phyloP scores from a whole-genome alignment of 2,113 vertebrate genomes.

The Podarcis muralis region DNA sequence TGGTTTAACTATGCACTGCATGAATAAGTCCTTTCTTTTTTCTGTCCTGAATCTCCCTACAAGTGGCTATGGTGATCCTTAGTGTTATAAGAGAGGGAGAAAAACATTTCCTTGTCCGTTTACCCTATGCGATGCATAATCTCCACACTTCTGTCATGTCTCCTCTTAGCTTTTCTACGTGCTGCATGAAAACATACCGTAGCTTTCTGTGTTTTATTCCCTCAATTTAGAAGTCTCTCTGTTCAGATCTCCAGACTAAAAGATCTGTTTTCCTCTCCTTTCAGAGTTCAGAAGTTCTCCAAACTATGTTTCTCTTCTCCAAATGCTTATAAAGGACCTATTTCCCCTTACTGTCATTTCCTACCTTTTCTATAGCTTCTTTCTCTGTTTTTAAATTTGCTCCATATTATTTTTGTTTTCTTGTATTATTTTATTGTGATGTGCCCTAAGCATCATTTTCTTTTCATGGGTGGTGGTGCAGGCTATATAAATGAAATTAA shows the following conservation, averaged over 20 bases:
- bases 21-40: too few relatives aligned
- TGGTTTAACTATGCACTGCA: too few relatives aligned
- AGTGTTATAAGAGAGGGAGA: too few relatives aligned
- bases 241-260: not conserved
- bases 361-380: not conserved
- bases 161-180: too few relatives aligned
- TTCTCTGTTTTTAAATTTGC: not conserved
- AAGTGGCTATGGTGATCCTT: too few relatives aligned
- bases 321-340: not conserved
- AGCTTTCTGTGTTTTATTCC: not conserved
- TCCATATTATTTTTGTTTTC: not conserved
- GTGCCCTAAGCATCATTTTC: not conserved
- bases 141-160: too few relatives aligned
- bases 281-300: not conserved
- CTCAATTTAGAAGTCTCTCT: not conserved
- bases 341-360: too few relatives aligned
- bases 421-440: not conserved
- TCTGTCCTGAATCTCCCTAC: too few relatives aligned
- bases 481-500: not conserved
- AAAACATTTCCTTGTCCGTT: too few relatives aligned
- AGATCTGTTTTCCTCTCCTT: not conserved
- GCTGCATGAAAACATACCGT: too few relatives aligned
- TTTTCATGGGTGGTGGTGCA: not conserved
- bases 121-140: too few relatives aligned
- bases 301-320: not conserved